Percentiles rank a stretch among this genome's conserved stretches.
Conservation (phyloP, 1,140 invertebrate species). For the Papilio polytes region DNA sequence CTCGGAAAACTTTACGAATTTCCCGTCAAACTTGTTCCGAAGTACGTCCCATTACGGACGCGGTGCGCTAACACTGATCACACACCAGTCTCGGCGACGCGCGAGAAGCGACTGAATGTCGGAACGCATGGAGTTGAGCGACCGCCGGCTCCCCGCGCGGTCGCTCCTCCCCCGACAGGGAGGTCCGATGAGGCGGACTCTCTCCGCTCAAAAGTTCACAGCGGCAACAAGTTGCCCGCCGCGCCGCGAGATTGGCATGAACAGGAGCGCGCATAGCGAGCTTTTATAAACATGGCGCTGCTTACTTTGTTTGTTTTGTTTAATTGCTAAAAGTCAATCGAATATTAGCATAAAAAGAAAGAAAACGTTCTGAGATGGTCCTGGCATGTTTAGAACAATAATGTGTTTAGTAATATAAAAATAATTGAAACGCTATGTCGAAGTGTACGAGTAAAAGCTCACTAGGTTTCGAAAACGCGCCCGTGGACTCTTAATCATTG, state of each 20-base stretch:
- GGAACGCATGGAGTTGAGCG: conserved; percentile 69
- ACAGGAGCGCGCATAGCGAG: conserved; percentile 80
- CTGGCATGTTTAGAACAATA: neutral
- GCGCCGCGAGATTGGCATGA: conserved; percentile 81
- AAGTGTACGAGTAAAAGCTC: neutral
- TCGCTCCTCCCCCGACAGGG: conserved; percentile 78
- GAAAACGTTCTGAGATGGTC: neutral
- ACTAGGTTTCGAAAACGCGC: neutral
- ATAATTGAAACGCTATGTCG: neutral
- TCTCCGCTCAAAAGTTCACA: conserved; percentile 74
- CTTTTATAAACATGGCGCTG: conserved; percentile 82
- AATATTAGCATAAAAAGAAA: conserved; percentile 44
- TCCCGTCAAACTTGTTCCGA: conserved; percentile 83
- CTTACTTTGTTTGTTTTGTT: conserved; percentile 80
- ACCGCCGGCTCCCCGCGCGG: conserved; percentile 71
- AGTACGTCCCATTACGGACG: conserved; percentile 77
- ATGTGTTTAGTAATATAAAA: neutral
- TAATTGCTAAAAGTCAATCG: conserved; percentile 76
- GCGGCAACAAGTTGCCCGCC: conserved; percentile 81
- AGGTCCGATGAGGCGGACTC: conserved; percentile 62
- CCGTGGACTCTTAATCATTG: neutral
- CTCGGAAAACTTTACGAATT: conserved; percentile 79
- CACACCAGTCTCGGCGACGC: conserved; percentile 54
- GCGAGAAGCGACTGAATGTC: conserved; percentile 74
- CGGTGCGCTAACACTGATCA: conserved; percentile 50